Percentiles rank a stretch among this genome's conserved stretches.
Conservation (phyloP, 1,140 invertebrate genomes). For the Daktulosphaira vitifoliae region DNA sequence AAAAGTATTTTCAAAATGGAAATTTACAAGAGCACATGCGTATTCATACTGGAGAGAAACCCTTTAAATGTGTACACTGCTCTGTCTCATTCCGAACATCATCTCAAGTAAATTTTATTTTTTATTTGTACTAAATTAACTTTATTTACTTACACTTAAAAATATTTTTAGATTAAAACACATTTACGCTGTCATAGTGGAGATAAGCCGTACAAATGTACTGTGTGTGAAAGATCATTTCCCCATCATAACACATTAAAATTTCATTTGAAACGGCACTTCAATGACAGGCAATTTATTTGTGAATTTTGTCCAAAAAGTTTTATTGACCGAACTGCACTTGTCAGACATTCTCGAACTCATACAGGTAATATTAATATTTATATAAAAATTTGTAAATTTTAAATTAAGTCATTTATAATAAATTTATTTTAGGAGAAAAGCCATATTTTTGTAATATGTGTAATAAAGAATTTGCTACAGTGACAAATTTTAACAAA, state of each 20-base stretch:
- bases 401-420: not conserved
- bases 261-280: constrained; percentile 76
- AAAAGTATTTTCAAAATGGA: constrained; percentile 26
- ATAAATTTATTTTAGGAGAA: no score
- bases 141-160: not conserved
- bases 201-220: constrained; percentile 69
- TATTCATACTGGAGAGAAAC: constrained; percentile 29
- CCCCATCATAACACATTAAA: constrained; percentile 81
- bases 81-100: constrained; percentile 41
- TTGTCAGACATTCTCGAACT: constrained; percentile 46
- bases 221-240: constrained; percentile 66
- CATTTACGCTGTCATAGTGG: constrained; percentile 65
- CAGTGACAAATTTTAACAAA: constrained; percentile 75
- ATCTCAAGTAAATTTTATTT: constrained; percentile 4
- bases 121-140: no score
- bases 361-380: constrained; percentile 29
- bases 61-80: constrained; percentile 35
- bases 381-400: not conserved
- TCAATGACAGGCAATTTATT: constrained; percentile 68
- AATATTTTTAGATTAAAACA: constrained; percentile 45
- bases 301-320: constrained; percentile 79
- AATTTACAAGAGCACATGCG: constrained; percentile 36
- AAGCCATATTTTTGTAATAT: constrained; percentile 67
- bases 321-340: constrained; percentile 73
- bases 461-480: constrained; percentile 71